phyloP scores from a whole-genome alignment of 1,140 invertebrate species.

The Palaemon carinicauda region DNA sequence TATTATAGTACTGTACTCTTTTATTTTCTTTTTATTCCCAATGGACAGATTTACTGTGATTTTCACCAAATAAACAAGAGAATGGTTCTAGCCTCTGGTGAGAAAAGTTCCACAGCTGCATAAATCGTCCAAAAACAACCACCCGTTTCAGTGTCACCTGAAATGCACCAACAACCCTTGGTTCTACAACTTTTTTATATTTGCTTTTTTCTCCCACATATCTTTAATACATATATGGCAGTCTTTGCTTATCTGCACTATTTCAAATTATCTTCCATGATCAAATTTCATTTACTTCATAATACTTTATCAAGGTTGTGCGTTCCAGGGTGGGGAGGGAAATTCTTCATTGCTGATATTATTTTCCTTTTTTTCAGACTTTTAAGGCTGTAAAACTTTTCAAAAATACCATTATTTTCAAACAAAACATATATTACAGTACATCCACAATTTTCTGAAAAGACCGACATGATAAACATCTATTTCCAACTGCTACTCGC shows the following conservation, averaged over 20 bases:
- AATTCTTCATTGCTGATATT: constrained; percentile 28
- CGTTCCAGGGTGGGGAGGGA: constrained; percentile 40
- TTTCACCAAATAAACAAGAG: constrained; percentile 40
- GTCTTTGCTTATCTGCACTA: constrained; percentile 52
- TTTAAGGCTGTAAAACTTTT: constrained; percentile 56
- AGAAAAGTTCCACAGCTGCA: constrained; percentile 54
- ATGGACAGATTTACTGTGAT: not conserved
- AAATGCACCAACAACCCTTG: constrained; percentile 43
- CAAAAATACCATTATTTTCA: constrained; percentile 46
- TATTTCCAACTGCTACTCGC: constrained; percentile 52
- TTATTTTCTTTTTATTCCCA: not conserved
- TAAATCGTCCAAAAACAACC: constrained; percentile 36
- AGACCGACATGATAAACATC: constrained; percentile 48
- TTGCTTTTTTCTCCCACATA: constrained; percentile 18
- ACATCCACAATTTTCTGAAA: constrained; percentile 6
- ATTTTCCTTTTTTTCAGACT: constrained; percentile 21
- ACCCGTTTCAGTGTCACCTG: constrained; percentile 34
- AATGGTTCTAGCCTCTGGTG: constrained; percentile 52
- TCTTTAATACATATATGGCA: not conserved
- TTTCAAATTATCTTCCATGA: constrained; percentile 31
- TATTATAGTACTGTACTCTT: constrained; percentile 27
- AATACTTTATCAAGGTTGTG: constrained; percentile 33
- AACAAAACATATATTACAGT: constrained; percentile 42
- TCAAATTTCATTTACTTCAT: constrained; percentile 27
- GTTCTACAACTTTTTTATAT: constrained; percentile 14